Evolutionary conservation across 1,140 invertebrate genomes (phyloP), one percentile per base, ranked within the genome.

Genomic region (Branchinecta lindahli): DNA sequence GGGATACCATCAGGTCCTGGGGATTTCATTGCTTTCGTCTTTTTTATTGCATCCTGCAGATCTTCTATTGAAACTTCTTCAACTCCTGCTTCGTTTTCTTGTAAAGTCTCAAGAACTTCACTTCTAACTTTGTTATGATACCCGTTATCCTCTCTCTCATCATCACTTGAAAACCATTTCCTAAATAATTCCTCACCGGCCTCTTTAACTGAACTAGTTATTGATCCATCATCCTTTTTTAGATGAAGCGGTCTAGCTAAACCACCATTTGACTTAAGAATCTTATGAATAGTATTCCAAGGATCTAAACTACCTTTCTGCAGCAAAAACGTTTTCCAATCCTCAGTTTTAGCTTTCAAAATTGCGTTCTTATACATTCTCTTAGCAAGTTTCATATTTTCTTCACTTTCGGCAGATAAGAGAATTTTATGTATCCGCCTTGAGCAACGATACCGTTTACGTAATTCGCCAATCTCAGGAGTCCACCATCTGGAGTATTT

Each of bases 401-500:
- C n/a, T 52, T 9, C 47, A 52, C 47, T 52, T 9, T 52, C 47
- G n/a, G 9, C n/a, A 9, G 47, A 52, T n/a, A n/a, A n/a, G n/a
- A 9, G n/a, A 9, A 9, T 9, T 52, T n/a, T 52, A 52, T n/a
- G 9, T 52, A 52, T 9, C n/a, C 47, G 47, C n/a, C n/a, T 9
- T 9, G n/a, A n/a, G 47, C n/a, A n/a, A n/a, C 47, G 47, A n/a
- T 52, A 52, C n/a, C n/a, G 9, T 52, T n/a, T 52, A 9, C 47
- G 9, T 9, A 52, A n/a, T 9, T 9, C 9, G n/a, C 47, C n/a
- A 9, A 52, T 9, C 47, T 52, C 47, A 9, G 9, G 9, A 52
- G 47, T 52, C 47, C 47, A 52, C 47, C 47, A 52, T n/a, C 47
- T 52, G n/a, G 47, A 9, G n/a, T 52, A 52, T n/a, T n/a, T 52